phyloP scores from a whole-genome alignment of 2,113 vertebrate species.

The Micromys minutus region DNA sequence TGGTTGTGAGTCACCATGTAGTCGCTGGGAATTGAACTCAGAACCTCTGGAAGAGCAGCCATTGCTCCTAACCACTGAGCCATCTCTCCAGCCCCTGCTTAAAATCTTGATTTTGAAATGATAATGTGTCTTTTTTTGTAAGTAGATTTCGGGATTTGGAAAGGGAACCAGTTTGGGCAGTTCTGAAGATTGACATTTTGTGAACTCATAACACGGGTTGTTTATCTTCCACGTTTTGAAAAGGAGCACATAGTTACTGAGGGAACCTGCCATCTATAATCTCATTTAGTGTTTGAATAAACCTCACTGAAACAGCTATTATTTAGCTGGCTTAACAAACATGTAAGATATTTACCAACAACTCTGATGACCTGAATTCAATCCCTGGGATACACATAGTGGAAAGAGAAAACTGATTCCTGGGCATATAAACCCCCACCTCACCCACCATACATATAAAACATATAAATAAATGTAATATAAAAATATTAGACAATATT shows the following conservation, averaged over 20 bases:
- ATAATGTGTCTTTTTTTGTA: conserved; percentile 53
- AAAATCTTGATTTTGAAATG: conserved; percentile 33
- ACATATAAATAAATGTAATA: neutral
- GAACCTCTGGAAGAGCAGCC: no score
- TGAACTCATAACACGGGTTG: conserved; percentile 53
- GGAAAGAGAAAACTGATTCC: neutral
- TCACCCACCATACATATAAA: neutral
- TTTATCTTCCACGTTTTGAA: conserved; percentile 53
- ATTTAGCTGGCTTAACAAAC: neutral
- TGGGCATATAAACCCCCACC: neutral
- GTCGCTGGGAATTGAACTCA: no score
- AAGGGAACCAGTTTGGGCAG: conserved; percentile 19
- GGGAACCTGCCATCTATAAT: neutral
- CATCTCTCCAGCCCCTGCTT: no score
- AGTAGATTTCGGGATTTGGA: conserved; percentile 39
- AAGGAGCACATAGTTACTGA: conserved; percentile 9
- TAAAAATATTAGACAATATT: neutral
- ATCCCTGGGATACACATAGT: neutral
- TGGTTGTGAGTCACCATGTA: no score
- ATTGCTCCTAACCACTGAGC: no score
- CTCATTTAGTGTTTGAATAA: conserved; percentile 55
- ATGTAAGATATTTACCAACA: neutral
- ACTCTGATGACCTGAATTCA: neutral
- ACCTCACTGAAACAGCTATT: neutral
- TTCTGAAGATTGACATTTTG: conserved; percentile 61